Base-by-base conservation (phyloP, 2,113 vertebrate species). In the Dryoscopus gambensis region DNA sequence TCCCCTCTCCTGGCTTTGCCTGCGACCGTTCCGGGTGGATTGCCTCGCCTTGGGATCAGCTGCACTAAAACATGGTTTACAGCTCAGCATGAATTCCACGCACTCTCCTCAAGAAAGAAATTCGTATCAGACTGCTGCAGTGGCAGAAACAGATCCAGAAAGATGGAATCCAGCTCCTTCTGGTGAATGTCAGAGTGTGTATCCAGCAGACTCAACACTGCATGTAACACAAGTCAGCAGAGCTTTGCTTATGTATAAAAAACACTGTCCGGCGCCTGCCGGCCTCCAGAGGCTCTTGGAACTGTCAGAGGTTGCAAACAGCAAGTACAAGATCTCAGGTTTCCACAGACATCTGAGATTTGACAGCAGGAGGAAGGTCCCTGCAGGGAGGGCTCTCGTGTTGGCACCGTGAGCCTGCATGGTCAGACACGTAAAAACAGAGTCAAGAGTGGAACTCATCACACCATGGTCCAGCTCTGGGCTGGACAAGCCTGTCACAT, bases 121-220 rank as follows among this genome's bases (percentile, higher is more conserved):
- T 68, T 68, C 24, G 23, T 40, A 62, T 57, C 63, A 31, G 76
- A 11, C 16, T 21, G 2, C 30, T 84, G 60, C 52, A 25, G 82
- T 7, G 8, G 30, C 49, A 89, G 37, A 89, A 95, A 85, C 62
- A 57, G 35, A 73, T 15, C 53, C 75, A 85, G 62, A 37, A 57
- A 53, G 74, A 79, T 15, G 25, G 53, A 97, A 88, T 76, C 67
- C 95, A 93, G 92, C 63, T 83, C 87, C 85, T 93, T 44, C 95
- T 96, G 92, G 78, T 56, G 53, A 93, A 49, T 42, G 67, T 91
- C 92, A 87, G 77, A 1, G 0, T 3, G 30, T 1, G 8, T 10
- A 82, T 75, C 62, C 94, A 95, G 74, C 65, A 67, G 56, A 52
- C 60, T 63, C 2, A 2, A 82, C 3, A 3, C 56, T 8, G 3